Conservation (phyloP, 2,113 vertebrate species). For the Actinemys pallida region DNA sequence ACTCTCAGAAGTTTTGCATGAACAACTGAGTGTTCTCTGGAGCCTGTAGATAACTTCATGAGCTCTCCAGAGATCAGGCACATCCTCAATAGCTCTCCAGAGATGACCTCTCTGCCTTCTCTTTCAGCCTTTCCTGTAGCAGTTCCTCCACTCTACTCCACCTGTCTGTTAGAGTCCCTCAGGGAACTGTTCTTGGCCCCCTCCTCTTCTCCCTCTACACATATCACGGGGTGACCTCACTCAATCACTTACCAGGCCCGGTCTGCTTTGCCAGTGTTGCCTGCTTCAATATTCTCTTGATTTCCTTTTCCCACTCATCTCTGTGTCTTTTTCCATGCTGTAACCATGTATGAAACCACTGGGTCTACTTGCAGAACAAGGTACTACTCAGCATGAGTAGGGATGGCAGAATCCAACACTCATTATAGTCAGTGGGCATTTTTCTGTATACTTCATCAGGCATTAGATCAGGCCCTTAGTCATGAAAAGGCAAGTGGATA, state of each 20-base stretch:
- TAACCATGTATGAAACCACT: not conserved
- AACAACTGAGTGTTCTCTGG: not conserved
- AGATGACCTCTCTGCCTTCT: not conserved
- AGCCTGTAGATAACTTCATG: not conserved
- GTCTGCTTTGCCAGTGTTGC: not conserved
- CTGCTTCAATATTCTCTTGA: not conserved
- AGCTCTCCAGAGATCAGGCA: not conserved
- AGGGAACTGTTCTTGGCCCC: not conserved
- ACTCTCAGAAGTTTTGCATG: not conserved
- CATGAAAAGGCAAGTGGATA: not conserved
- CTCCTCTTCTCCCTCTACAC: not conserved
- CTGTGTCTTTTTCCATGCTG: not conserved
- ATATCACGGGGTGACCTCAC: not conserved
- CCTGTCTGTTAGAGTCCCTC: rapidly evolving
- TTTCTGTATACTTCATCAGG: not conserved
- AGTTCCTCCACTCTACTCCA: not conserved
- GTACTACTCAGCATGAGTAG: rapidly evolving
- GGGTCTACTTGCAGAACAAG: not conserved
- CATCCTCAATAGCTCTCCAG: not conserved
- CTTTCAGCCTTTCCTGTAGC: not conserved
- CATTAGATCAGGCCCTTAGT: not conserved
- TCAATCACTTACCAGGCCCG: not conserved
- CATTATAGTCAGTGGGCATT: not conserved
- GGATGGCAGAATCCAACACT: not conserved
- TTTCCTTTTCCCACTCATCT: not conserved